Evolutionary conservation across 2,888 invertebrate species (phyloP).

Genomic region (Orthonevra nobilis): DNA sequence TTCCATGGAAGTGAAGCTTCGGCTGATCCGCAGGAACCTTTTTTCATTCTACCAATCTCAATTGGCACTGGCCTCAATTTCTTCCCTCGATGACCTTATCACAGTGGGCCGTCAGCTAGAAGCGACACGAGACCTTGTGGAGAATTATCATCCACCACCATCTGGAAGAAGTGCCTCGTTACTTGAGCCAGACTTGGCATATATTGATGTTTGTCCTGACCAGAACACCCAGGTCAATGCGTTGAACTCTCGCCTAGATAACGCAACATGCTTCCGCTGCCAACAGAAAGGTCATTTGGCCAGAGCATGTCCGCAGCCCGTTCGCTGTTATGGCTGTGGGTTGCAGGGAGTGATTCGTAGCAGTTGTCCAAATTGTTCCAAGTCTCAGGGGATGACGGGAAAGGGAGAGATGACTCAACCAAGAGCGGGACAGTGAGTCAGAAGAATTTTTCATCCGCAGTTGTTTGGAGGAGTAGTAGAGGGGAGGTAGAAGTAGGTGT

Average conservation of each 20-base stretch:
- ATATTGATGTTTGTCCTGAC: neutral
- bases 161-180: neutral
- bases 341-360: conserved; percentile 2
- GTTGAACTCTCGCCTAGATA: neutral
- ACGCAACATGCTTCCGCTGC: neutral
- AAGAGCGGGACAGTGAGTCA: no score
- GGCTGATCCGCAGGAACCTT: neutral
- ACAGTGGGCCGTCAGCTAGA: no score
- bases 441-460: neutral
- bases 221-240: neutral
- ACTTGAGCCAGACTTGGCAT: neutral
- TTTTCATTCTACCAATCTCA: neutral
- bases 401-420: no score
- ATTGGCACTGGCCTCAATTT: neutral
- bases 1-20: neutral
- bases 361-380: neutral
- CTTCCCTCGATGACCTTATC: neutral
- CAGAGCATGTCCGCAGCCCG: neutral
- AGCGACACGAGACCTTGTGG: conserved; percentile 1
- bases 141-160: no score
- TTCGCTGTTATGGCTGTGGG: no score
- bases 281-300: neutral
- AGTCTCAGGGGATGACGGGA: no score
- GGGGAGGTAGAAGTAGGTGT: neutral
- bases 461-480: neutral